Evolutionary conservation across 2,888 invertebrate genomes (phyloP).

Genomic region (Chesias legatella): DNA sequence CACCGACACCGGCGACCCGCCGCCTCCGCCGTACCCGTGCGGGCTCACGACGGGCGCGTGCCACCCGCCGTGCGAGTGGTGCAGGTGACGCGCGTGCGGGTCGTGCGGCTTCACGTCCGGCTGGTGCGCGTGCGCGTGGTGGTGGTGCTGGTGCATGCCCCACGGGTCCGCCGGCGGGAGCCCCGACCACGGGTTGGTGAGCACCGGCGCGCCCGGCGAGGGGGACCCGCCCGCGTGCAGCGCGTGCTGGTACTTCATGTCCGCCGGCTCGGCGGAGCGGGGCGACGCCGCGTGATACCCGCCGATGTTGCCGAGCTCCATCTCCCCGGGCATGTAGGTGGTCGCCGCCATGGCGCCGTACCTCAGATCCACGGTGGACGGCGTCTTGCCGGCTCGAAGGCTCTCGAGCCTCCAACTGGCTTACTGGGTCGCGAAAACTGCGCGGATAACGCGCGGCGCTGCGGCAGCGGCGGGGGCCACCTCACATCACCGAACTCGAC

Average conservation of each 20-base stretch:
- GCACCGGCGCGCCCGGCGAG: constrained; percentile 78
- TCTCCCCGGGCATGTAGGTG: constrained; percentile 95
- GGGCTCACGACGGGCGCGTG: constrained; percentile 92
- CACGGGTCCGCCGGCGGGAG: constrained; percentile 90
- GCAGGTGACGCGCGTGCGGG: constrained; percentile 80
- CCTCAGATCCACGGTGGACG: constrained; percentile 81
- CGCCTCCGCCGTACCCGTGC: constrained; percentile 92
- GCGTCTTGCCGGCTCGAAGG: constrained; percentile 83
- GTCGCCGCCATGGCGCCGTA: constrained; percentile 96
- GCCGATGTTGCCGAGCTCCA: constrained; percentile 90
- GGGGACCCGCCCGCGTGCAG: constrained; percentile 86
- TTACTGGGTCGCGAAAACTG: constrained; percentile 67
- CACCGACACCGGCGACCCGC: constrained; percentile 87
- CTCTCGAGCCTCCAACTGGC: constrained; percentile 78
- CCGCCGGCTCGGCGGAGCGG: constrained; percentile 92
- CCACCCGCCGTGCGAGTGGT: constrained; percentile 89
- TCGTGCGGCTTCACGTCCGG: constrained; percentile 89
- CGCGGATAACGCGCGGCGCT: constrained; percentile 72
- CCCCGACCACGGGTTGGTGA: constrained; percentile 90
- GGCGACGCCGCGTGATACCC: constrained; percentile 93
- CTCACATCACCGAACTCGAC: constrained; percentile 72
- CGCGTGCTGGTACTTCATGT: constrained; percentile 97
- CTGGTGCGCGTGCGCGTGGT: constrained; percentile 85
- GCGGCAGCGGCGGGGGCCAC: constrained; percentile 77
- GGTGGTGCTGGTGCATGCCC: constrained; percentile 88